Conservation (phyloP, 2,113 vertebrate species). For the Mormoops blainvillei region DNA sequence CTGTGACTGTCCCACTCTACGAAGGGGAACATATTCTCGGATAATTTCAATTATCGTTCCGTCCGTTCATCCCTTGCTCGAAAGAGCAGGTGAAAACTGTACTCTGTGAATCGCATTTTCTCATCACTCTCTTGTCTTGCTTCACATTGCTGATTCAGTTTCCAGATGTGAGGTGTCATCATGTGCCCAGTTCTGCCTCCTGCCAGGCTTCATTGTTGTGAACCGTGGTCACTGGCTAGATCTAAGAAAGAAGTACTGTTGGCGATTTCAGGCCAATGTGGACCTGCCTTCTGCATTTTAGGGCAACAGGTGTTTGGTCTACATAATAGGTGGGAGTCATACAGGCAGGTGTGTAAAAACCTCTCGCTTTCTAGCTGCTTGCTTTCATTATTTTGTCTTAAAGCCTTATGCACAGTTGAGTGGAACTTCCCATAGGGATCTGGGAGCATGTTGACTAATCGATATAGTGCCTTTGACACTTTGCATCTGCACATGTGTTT, state of each 20-base stretch:
- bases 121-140: background rate
- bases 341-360: background rate
- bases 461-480: background rate
- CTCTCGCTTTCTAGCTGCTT: background rate
- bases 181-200: background rate
- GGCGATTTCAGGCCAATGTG: background rate
- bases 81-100: background rate
- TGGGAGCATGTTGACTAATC: background rate
- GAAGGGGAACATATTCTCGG: background rate
- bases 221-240: background rate
- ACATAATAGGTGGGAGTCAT: background rate
- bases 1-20: background rate
- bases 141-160: background rate
- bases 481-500: background rate
- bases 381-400: background rate
- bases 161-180: background rate
- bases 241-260: background rate
- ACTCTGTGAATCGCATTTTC: background rate
- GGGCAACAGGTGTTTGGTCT: background rate
- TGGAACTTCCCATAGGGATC: background rate
- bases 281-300: background rate
- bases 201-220: background rate
- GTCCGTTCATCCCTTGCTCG: background rate
- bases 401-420: background rate
- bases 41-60: background rate